These are phyloP conservation scores for Antigone vipio DNA, from an alignment of 2,113 vertebrate species.

Conservation along the genomic window DNA sequence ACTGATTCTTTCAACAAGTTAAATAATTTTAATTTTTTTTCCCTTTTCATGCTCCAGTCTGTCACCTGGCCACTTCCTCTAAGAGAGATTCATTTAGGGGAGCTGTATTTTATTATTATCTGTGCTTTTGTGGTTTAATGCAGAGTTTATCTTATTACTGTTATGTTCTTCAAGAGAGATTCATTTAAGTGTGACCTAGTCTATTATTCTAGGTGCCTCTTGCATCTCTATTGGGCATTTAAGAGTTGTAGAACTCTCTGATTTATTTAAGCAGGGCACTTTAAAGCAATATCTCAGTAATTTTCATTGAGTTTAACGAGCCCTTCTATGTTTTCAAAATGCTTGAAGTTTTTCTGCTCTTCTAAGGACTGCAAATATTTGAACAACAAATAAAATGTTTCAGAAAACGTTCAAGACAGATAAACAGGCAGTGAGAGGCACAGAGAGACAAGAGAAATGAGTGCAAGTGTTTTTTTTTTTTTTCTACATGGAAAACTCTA, in stretches of 20 bases:
- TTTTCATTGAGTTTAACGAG: conserved; percentile 67
- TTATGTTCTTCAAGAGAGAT: conserved; percentile 68
- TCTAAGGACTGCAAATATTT: conserved; percentile 71
- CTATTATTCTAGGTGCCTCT: conserved; percentile 66
- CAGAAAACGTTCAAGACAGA: neutral
- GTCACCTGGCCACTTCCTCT: conserved; percentile 64
- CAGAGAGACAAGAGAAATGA: neutral
- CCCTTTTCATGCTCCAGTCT: conserved; percentile 49
- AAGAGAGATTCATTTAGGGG: conserved; percentile 39
- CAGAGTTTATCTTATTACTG: conserved; percentile 65
- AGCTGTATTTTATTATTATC: conserved; percentile 38
- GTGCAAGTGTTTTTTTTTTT: neutral
- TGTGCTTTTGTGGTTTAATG: conserved; percentile 37
- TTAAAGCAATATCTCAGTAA: conserved; percentile 58
- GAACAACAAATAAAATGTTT: conserved; percentile 52
- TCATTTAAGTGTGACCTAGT: conserved; percentile 76
- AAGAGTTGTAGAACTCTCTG: conserved; percentile 73
- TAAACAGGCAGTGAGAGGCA: neutral
- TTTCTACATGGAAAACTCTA: neutral
- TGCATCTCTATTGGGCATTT: conserved; percentile 62
- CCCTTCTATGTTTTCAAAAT: conserved; percentile 68
- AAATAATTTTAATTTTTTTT: conserved; percentile 62
- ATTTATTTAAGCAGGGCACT: conserved; percentile 73
- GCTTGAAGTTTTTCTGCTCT: conserved; percentile 62
- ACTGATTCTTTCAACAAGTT: conserved; percentile 67